phyloP scores from a whole-genome alignment of 2,797 vertebrate species.

The Gymnoscopelus braueri region DNA sequence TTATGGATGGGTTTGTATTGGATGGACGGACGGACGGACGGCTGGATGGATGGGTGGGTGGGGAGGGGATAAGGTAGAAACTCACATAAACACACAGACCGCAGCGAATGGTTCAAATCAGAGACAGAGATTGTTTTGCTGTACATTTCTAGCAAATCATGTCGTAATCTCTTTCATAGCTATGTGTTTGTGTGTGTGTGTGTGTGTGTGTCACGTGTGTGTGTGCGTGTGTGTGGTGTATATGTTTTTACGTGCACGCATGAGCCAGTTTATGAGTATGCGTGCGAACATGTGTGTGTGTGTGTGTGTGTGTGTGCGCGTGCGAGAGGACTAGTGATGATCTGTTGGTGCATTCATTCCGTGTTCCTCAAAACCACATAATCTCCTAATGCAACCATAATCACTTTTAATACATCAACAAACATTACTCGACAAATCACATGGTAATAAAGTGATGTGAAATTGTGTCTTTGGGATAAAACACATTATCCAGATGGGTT shows the following conservation, averaged over 20 bases:
- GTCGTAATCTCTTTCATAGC: constrained; percentile 47
- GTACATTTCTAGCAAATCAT: constrained; percentile 22
- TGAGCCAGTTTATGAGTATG: constrained; percentile 30
- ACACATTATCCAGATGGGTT: constrained; percentile 42
- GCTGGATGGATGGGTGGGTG: constrained; percentile 23
- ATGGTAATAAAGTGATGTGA: constrained; percentile 63
- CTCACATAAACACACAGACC: neutral
- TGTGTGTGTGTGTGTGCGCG: constrained; percentile 29
- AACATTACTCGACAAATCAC: constrained; percentile 66
- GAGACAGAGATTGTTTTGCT: constrained; percentile 32
- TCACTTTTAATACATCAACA: constrained; percentile 66
- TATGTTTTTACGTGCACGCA: neutral
- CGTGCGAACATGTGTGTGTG: constrained; percentile 18
- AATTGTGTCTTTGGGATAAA: constrained; percentile 60
- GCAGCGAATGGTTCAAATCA: neutral
- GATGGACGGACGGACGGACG: constrained; percentile 21
- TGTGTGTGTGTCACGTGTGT: constrained; percentile 21
- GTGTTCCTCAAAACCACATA: constrained; percentile 60
- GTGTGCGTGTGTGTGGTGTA: constrained; percentile 14
- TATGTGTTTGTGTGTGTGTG: constrained; percentile 3
- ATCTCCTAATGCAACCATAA: constrained; percentile 70
- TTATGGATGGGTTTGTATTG: neutral
- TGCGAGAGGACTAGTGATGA: constrained; percentile 13
- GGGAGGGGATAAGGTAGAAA: constrained; percentile 11
- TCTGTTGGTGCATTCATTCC: constrained; percentile 44